Conservation (phyloP, 2,888 invertebrate genomes). For the Cryptus viduatorius region DNA sequence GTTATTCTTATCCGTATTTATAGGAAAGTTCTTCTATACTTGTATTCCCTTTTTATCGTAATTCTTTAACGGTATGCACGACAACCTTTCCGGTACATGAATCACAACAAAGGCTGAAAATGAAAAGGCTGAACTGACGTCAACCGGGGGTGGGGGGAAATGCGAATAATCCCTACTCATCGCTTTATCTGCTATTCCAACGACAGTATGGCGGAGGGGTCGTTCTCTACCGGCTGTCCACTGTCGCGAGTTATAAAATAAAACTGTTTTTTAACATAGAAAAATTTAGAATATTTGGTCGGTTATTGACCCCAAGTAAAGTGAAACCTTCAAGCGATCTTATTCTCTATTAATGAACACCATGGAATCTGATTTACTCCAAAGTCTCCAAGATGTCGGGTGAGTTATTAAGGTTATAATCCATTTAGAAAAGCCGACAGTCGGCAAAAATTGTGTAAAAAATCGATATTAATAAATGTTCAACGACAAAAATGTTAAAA, state of each 20-base stretch:
- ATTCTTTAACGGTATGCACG: no score
- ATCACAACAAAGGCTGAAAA: no score
- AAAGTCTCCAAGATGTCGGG: constrained; percentile 88
- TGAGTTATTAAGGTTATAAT: constrained; percentile 82
- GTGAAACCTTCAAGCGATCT: neutral
- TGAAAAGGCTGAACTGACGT: no score
- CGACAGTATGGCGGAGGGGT: neutral
- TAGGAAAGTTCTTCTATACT: no score
- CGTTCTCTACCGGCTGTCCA: neutral
- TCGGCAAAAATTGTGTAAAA: neutral
- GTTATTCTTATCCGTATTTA: no score
- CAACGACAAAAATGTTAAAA: no score
- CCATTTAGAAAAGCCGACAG: neutral
- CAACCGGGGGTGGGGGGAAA: no score
- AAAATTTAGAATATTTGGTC: neutral
- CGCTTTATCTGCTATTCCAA: no score
- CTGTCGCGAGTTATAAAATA: neutral
- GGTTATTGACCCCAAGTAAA: neutral
- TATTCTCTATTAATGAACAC: neutral
- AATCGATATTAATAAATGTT: constrained; percentile 1
- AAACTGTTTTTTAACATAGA: neutral
- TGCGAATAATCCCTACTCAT: no score
- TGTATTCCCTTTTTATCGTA: no score
- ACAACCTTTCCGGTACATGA: no score
- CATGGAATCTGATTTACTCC: constrained; percentile 88